phyloP scores from a whole-genome alignment of 2,797 vertebrate genomes.

The Parauchenoglanis punctatus region DNA sequence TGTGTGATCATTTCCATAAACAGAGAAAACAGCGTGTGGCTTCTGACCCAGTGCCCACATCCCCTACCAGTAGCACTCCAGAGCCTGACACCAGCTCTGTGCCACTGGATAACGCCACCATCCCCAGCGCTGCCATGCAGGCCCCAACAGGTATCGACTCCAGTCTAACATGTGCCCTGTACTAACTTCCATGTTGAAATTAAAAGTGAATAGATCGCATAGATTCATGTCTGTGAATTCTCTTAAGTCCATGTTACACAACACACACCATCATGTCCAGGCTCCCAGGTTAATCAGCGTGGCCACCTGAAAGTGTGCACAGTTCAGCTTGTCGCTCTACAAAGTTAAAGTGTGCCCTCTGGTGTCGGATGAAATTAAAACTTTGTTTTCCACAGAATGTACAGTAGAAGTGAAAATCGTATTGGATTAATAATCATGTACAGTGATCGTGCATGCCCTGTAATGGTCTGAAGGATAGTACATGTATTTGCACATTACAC shows the following conservation, averaged over 20 bases:
- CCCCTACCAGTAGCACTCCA: slow-evolving; percentile 96
- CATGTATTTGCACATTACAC: not conserved
- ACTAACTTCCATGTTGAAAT: not conserved
- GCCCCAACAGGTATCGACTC: slow-evolving; percentile 89
- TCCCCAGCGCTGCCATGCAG: slow-evolving; percentile 95
- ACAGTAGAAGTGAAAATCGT: not conserved
- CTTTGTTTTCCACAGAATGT: not conserved
- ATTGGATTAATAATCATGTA: not conserved
- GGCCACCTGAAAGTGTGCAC: not conserved
- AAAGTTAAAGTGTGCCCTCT: not conserved
- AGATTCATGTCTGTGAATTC: not conserved
- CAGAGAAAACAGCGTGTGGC: slow-evolving; percentile 93
- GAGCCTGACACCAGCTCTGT: slow-evolving; percentile 98
- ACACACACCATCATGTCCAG: not conserved
- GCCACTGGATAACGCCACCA: slow-evolving; percentile 94
- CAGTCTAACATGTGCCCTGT: not conserved
- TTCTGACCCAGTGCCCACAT: slow-evolving; percentile 90
- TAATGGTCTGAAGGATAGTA: not conserved
- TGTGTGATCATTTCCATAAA: slow-evolving; percentile 15
- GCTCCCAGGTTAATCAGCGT: not conserved
- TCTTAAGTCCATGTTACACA: not conserved
- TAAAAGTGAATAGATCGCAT: not conserved
- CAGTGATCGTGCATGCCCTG: not conserved
- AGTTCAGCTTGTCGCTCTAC: not conserved
- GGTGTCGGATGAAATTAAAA: not conserved